These are phyloP conservation scores for Xylota sylvarum DNA, from an alignment of 2,888 invertebrate genomes.

Conservation along the genomic window DNA sequence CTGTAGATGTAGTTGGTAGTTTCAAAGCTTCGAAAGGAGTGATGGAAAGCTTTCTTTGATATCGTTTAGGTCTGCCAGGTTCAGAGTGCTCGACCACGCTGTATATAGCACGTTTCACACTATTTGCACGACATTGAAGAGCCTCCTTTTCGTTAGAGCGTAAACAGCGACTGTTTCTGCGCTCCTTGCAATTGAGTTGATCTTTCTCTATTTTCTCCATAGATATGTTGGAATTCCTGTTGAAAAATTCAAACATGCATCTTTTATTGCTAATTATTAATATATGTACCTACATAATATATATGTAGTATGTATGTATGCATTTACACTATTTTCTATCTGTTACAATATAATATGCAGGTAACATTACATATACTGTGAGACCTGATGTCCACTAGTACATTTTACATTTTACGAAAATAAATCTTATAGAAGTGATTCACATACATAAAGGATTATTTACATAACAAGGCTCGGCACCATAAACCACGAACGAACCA, in stretches of 20 bases:
- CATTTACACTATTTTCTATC: too few species aligned
- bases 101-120: conserved; percentile 92
- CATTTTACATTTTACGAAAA: too few species aligned
- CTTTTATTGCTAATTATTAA: neutral
- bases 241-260: neutral
- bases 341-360: too few species aligned
- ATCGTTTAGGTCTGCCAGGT: conserved; percentile 85
- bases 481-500: too few species aligned
- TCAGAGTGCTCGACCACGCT: conserved; percentile 93
- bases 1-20: conserved; percentile 81
- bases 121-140: conserved; percentile 89
- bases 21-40: conserved; percentile 84
- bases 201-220: conserved; percentile 86
- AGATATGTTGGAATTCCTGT: conserved; percentile 84
- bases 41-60: conserved; percentile 85
- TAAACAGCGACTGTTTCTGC: conserved; percentile 82
- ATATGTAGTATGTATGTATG: too few species aligned
- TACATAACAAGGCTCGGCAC: too few species aligned
- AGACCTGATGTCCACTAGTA: too few species aligned
- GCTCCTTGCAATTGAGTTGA: conserved; percentile 85
- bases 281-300: too few species aligned
- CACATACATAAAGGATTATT: too few species aligned
- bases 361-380: too few species aligned
- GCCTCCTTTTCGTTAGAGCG: conserved; percentile 87
- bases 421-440: too few species aligned